Conservation (phyloP, 1,140 invertebrate species). For the Mya arenaria region DNA sequence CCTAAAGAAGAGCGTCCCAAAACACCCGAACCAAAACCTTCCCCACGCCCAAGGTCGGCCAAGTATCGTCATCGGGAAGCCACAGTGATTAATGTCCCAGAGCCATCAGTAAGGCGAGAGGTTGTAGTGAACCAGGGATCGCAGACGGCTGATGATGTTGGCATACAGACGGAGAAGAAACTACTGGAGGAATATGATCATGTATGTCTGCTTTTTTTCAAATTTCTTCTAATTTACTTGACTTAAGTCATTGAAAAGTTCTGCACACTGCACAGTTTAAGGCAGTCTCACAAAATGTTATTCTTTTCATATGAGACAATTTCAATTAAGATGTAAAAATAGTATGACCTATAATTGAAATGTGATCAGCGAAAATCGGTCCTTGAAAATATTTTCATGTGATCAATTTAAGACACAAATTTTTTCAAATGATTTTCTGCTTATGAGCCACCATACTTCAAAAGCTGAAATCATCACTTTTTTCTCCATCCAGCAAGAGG, state of each 20-base stretch:
- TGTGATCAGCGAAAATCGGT: neutral
- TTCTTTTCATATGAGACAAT: too few species aligned
- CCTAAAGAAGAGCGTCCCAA: neutral
- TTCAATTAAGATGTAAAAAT: too few species aligned
- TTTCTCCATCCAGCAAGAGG: conserved; percentile 58
- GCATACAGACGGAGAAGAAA: conserved; percentile 70
- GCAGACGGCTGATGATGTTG: conserved; percentile 63
- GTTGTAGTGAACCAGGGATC: conserved; percentile 53
- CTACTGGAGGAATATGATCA: conserved; percentile 72
- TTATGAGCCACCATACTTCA: too few species aligned
- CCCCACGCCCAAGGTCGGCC: conserved; percentile 56
- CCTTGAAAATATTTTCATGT: neutral
- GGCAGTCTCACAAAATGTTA: too few species aligned
- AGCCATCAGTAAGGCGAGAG: conserved; percentile 57
- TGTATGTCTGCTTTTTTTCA: too few species aligned
- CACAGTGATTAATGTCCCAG: conserved; percentile 65
- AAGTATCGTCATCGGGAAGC: conserved; percentile 60
- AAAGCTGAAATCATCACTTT: too few species aligned
- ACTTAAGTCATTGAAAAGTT: too few species aligned
- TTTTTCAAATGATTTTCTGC: too few species aligned
- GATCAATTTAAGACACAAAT: neutral
- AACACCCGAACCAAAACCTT: conserved; percentile 35
- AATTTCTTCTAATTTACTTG: too few species aligned
- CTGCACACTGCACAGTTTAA: too few species aligned
- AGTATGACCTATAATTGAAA: too few species aligned